Evolutionary conservation across 2,797 vertebrate species (phyloP).

Genomic region (Meriones psammophilus): DNA sequence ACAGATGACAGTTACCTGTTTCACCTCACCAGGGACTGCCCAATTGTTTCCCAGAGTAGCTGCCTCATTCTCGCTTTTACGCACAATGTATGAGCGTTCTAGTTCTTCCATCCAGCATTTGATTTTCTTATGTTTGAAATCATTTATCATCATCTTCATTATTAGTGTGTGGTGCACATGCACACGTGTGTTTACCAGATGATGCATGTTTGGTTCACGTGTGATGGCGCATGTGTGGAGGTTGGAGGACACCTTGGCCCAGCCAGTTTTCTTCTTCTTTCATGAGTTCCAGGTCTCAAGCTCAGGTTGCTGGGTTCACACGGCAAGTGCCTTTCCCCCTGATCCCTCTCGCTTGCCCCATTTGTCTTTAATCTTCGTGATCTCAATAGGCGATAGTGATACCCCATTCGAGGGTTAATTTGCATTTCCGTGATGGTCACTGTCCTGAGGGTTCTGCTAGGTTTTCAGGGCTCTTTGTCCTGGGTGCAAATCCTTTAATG

Average conservation of each 20-base stretch:
- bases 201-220: background rate
- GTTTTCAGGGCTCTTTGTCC: conserved; percentile 32
- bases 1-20: background rate
- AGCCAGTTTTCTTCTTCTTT: background rate
- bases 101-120: background rate
- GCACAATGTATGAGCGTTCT: background rate
- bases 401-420: background rate
- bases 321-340: background rate
- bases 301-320: background rate
- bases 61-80: background rate
- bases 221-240: background rate
- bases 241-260: background rate
- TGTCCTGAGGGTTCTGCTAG: background rate
- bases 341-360: background rate
- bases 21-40: background rate
- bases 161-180: background rate
- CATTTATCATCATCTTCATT: background rate
- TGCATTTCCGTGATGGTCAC: conserved; percentile 1
- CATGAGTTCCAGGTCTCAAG: background rate
- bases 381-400: background rate
- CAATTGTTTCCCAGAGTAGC: background rate
- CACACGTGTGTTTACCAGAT: background rate
- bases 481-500: background rate
- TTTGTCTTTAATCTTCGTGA: conserved; percentile 2
- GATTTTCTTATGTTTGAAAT: conserved; percentile 3